Conservation (phyloP, 2,797 vertebrate genomes). For the Clamator glandarius region DNA sequence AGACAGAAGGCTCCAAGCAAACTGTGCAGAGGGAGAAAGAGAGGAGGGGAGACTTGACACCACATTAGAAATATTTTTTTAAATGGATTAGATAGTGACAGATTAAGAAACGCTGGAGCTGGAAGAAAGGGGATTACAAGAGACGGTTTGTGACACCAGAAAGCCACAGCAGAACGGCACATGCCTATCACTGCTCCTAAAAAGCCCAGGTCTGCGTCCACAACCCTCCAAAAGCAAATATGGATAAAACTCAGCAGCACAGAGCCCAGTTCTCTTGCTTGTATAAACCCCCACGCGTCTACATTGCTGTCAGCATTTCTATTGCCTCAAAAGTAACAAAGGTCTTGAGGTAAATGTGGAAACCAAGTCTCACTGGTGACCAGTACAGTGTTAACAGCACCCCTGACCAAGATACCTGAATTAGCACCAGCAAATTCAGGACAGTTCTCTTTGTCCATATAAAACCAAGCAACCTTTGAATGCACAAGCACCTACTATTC, state of each 20-base stretch:
- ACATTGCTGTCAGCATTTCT: not conserved
- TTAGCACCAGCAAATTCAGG: not conserved
- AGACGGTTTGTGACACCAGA: not conserved
- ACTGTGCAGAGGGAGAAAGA: not conserved
- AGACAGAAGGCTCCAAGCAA: not conserved
- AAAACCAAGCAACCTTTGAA: not conserved
- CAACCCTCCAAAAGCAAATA: not conserved
- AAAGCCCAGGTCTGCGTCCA: not conserved
- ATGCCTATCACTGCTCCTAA: not conserved
- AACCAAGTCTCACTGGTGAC: not conserved
- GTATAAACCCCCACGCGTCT: not conserved
- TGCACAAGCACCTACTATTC: fast-evolving
- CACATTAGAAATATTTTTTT: not conserved
- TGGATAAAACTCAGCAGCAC: not conserved
- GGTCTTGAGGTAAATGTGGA: not conserved
- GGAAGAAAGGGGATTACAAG: not conserved
- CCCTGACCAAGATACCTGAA: not conserved
- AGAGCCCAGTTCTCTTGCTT: not conserved
- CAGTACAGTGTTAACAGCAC: fast-evolving
- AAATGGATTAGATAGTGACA: not conserved
- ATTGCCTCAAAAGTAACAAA: not conserved
- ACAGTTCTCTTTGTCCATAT: fast-evolving
- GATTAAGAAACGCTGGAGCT: not conserved
- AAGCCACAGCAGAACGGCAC: not conserved
- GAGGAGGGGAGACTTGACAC: not conserved